phyloP scores from a whole-genome alignment of 2,888 invertebrate species.

The Drosophila meridiana region DNA sequence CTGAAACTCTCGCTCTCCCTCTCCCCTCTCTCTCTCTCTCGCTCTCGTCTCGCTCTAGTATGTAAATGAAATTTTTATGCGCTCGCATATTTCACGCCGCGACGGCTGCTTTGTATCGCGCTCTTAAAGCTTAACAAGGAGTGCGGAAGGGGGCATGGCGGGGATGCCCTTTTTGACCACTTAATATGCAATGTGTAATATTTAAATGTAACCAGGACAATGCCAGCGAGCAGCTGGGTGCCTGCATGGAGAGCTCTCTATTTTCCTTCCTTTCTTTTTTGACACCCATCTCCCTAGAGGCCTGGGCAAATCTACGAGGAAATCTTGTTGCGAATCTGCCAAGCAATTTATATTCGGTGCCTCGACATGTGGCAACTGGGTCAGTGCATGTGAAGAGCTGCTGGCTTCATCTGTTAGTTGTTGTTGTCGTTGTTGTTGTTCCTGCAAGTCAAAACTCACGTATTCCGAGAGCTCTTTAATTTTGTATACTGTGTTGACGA shows the following conservation, averaged over 20 bases:
- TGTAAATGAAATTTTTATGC: conserved; percentile 64
- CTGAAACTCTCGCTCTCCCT: neutral
- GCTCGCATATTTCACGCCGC: conserved; percentile 55
- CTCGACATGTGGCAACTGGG: conserved; percentile 65
- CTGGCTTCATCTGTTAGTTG: conserved; percentile 22
- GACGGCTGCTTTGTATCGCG: conserved; percentile 58
- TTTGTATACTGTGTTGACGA: conserved; percentile 18
- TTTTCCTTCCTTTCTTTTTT: neutral
- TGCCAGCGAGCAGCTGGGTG: conserved; percentile 33
- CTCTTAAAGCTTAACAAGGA: conserved; percentile 28
- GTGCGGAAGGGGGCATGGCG: neutral
- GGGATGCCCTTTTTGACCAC: conserved; percentile 66
- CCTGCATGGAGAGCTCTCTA: conserved; percentile 1
- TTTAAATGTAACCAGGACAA: conserved; percentile 80
- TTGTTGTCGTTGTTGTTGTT: conserved; percentile 12
- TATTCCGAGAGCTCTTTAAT: conserved; percentile 41
- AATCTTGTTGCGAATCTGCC: conserved; percentile 47
- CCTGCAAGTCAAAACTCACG: conserved; percentile 27
- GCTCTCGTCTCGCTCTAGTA: conserved; percentile 11
- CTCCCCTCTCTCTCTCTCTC: neutral
- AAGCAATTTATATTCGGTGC: conserved; percentile 76
- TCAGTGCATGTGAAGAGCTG: conserved; percentile 64
- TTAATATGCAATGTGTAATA: conserved; percentile 79
- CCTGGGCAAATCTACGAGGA: conserved; percentile 49
- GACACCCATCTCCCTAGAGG: conserved; percentile 21